Base-by-base conservation (phyloP, 2,113 vertebrate species). In the Corythoichthys haematopterus region DNA sequence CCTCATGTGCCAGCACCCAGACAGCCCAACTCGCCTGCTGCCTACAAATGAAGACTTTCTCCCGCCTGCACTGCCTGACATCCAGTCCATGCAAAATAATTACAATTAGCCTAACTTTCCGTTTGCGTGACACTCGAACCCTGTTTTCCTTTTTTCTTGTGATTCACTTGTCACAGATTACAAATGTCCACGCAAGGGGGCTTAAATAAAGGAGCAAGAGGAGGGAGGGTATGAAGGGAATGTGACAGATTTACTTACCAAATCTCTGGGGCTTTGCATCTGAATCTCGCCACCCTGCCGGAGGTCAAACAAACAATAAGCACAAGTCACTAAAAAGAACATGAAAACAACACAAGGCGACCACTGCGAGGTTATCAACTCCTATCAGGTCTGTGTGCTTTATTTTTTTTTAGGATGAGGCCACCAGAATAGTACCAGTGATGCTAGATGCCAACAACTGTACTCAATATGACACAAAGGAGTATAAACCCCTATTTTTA, bases 211-310 rank as follows among this genome's bases (percentile, higher is more conserved):
- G 61, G 59, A 69, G 53, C 1, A 64, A 64, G 61, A 70, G 70
- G 40, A 58, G 2, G 53, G 14, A 33, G n/a, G 15, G n/a, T 38
- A 38, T n/a, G 16, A 20, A 35, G 37, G 28, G 33, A 10, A 10
- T 65, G 45, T 8, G 40, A 1, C 40, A 56, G 48, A 37, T 57
- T 36, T 48, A 64, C 89, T 91, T 89, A 92, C 91, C 90, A 80
- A 72, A 71, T 91, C 90, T 87, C 80, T 75, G 76, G 76, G 78
- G 70, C 65, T 68, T 57, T 88, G 90, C 76, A 74, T 80, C 55
- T 84, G 83, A 68, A 80, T 72, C 69, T 90, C 88, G 9, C 83
- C 68, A 3, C 63, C 90, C 90, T 91, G 77, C 70, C 86, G 71
- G 79, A 77, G 35, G 65, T 56, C n/a, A 14, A 51, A 66, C 28